Base-by-base conservation (phyloP, 2,797 vertebrate genomes). In the Potorous gilbertii region DNA sequence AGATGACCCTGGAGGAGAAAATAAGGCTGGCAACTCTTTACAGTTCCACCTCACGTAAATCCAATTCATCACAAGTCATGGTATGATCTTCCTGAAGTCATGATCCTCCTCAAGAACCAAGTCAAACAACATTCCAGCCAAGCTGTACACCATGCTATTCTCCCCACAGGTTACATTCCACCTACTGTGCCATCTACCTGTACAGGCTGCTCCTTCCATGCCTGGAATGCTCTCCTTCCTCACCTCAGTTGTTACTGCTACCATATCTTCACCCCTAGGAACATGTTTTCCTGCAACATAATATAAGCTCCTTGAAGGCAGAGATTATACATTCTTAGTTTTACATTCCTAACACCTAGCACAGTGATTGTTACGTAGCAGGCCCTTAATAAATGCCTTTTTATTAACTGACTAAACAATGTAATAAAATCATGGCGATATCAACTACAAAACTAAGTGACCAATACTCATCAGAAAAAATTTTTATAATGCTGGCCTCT, bases 361-460 rank as follows among this genome's bases (percentile, higher is more conserved):
- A 16, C 31, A 62, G 13, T 14, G 12, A 12, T 62, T 12, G 31
- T 34, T 4, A 62, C 34, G 31, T 62, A 62, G 31, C 59, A 66
- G 59, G 31, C 31, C 31, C 31, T 34, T n/a, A 66, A 66, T 62
- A 62, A 62, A 62, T 62, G 59, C 29, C 31, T 34, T 34, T n/a
- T 66, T 14, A n/a, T 14, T 66, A 13, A 34, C 59, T 34, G 89
- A 95, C 91, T 54, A 90, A 87, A 94, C 57, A 90, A 0, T 40
- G 56, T 91, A 52, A 81, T 40, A 92, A 94, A 91, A 34, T 9
- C 34, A 31, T n/a, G 74, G 34, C n/a, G 34, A 66, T 66, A 66
- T 92, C 93, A 92, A 94, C 27, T 95, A 81, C 91, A 29, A 52
- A 93, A 50, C 92, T 94, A 94, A 89, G 92, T 95, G 56, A 94